A percentile compares a stretch with the other conserved stretches of the same genome.
phyloP scores from a whole-genome alignment of 2,888 invertebrate species.

The Acrocyrtus sp. region DNA sequence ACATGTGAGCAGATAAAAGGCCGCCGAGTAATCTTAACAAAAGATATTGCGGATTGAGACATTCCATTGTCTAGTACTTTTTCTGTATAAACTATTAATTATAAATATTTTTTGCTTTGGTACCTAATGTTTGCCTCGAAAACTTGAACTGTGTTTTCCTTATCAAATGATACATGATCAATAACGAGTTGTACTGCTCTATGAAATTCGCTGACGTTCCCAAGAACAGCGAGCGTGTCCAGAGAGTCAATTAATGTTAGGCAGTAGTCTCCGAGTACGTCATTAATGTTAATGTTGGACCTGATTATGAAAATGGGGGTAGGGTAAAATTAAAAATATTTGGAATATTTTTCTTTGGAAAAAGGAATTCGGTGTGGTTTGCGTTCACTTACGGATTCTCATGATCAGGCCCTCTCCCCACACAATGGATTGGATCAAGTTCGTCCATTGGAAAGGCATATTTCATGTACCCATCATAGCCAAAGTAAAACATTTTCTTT shows the following conservation, averaged over 20 bases:
- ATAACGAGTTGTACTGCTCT: conserved; percentile 71
- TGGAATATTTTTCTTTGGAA: no score
- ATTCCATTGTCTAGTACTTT: not conserved
- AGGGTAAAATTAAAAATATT: no score
- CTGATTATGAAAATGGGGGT: no score
- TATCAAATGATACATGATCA: conserved; percentile 72
- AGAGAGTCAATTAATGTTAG: conserved; percentile 72
- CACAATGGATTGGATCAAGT: conserved; percentile 73
- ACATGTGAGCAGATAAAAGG: conserved; percentile 73
- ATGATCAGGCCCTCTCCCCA: conserved; percentile 73
- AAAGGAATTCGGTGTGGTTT: no score
- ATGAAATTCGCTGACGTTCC: conserved; percentile 72
- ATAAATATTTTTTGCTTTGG: no score
- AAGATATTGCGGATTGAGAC: not conserved
- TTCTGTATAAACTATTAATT: not conserved
- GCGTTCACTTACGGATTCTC: conserved; percentile 72
- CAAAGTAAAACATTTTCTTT: conserved; percentile 71
- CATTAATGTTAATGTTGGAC: conserved; percentile 75
- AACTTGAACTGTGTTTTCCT: conserved; percentile 73
- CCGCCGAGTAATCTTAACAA: conserved; percentile 70
- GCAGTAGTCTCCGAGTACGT: conserved; percentile 74
- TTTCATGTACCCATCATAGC: conserved; percentile 73
- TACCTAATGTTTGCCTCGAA: conserved; percentile 75
- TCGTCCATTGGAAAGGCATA: conserved; percentile 74
- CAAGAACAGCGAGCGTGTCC: conserved; percentile 72